Base-by-base conservation (phyloP, 2,113 vertebrate species). In the Procavia capensis region DNA sequence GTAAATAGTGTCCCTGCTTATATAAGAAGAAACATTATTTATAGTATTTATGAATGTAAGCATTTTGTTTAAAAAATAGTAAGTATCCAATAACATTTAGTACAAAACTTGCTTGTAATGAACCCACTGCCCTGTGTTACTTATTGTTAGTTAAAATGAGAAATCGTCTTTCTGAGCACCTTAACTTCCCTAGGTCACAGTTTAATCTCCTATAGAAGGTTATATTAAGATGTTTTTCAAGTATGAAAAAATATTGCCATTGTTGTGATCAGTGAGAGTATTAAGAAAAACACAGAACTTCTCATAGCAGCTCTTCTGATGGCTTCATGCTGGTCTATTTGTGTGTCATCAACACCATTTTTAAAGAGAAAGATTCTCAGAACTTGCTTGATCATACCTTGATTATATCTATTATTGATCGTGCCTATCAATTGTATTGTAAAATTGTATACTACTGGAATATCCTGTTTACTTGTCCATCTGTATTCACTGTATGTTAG, bases 1-100 rank as follows among this genome's bases (percentile, higher is more conserved):
- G 89, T 95, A 96, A 97, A 72, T 70, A 93, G 90, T 95, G 63
- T 84, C 94, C 70, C 86, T 85, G 66, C 36, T 91, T 22, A 13
- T 61, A 66, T 45, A 89, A 93, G 57, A 80, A 93, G 89, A 95
- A 75, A 88, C 95, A 68, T 81, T 7, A 47, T 63, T 92, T 82
- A 91, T 17, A 22, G 20, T 61, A 6, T 61, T 93, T 74, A 74
- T 70, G 63, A 63, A 66, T 75, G 45, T 29, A 66, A 45, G 57
- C 22, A 8, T 36, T 80, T 74, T 45, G n/a, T 39, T 54, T 72
- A 66, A 74, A 54, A 82, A 50, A 31, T 41, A 47, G 31, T 43
- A 61, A 54, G 87, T 63, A 66, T 24, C 31, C 41, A 63, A 75
- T 41, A 64, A 4, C 19, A 17, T 41, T 79, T 5, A 57, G 11